phyloP scores from a whole-genome alignment of 1,140 invertebrate species.

The Akabosia matsudoensis region DNA sequence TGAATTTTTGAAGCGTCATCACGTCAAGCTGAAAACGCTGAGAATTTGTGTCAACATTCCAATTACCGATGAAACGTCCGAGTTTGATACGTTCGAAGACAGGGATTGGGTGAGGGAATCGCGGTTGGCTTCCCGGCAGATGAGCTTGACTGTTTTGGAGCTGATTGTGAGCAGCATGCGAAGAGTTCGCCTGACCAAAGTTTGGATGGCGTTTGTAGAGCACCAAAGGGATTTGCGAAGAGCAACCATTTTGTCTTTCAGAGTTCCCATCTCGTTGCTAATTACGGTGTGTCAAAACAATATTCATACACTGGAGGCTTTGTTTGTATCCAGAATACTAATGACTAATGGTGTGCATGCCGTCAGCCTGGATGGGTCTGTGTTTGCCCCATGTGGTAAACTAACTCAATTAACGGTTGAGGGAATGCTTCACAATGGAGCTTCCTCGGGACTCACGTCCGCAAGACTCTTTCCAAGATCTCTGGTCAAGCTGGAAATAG shows the following conservation, averaged over 20 bases:
- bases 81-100: neutral
- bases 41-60: constrained; percentile 1
- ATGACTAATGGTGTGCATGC: neutral
- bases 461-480: neutral
- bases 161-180: constrained; percentile 9
- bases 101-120: neutral
- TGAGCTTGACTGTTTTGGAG: neutral
- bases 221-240: neutral
- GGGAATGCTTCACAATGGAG: neutral
- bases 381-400: neutral
- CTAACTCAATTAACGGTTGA: neutral
- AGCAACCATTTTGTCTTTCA: neutral
- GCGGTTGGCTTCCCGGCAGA: neutral
- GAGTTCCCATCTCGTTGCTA: neutral
- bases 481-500: neutral
- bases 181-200: neutral
- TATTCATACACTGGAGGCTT: neutral
- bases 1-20: neutral
- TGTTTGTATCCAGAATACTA: neutral
- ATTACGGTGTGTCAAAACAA: neutral
- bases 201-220: constrained; percentile 17
- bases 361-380: neutral
- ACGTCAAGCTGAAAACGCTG: neutral
- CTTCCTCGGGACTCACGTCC: neutral
- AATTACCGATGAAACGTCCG: neutral